Percentiles rank a stretch among this genome's conserved stretches.
phyloP scores from a whole-genome alignment of 1,140 invertebrate species.

The Antheraea pernyi region DNA sequence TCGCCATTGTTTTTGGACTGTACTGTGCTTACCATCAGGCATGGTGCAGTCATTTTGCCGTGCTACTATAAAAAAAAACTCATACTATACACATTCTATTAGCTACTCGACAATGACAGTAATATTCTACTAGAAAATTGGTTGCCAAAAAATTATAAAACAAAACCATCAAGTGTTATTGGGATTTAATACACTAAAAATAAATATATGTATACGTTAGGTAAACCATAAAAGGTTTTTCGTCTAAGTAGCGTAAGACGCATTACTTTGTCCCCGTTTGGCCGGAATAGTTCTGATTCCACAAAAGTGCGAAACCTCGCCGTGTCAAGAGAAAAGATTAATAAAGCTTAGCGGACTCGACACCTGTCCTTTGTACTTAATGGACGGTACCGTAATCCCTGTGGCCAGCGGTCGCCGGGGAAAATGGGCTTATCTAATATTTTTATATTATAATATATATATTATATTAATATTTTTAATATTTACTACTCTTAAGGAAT shows the following conservation, averaged over 20 bases:
- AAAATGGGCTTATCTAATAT: slow-evolving; percentile 2
- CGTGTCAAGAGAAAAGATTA: slow-evolving; percentile 64
- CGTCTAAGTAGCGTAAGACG: slow-evolving; percentile 8
- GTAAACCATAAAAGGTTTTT: slow-evolving; percentile 9
- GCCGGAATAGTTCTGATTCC: slow-evolving; percentile 42
- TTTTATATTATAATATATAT: no score
- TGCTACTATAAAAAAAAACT: no score
- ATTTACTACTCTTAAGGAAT: background rate
- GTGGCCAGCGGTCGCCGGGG: background rate
- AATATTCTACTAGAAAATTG: no score
- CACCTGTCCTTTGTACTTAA: slow-evolving; percentile 75
- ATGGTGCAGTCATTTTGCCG: no score
- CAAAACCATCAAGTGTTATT: no score
- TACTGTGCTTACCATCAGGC: no score
- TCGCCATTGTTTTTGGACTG: no score
- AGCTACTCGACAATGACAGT: no score
- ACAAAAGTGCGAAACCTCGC: slow-evolving; percentile 66
- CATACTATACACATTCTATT: no score
- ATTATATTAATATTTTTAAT: no score
- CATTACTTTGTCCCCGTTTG: slow-evolving; percentile 42
- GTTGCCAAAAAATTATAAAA: no score
- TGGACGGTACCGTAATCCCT: slow-evolving; percentile 63
- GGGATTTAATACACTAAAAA: no score
- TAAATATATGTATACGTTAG: background rate
- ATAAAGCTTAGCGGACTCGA: slow-evolving; percentile 72